A percentile compares a stretch with the other conserved stretches of the same genome.
Conservation (phyloP, 2,113 vertebrate species). For the Tyrannus savana region DNA sequence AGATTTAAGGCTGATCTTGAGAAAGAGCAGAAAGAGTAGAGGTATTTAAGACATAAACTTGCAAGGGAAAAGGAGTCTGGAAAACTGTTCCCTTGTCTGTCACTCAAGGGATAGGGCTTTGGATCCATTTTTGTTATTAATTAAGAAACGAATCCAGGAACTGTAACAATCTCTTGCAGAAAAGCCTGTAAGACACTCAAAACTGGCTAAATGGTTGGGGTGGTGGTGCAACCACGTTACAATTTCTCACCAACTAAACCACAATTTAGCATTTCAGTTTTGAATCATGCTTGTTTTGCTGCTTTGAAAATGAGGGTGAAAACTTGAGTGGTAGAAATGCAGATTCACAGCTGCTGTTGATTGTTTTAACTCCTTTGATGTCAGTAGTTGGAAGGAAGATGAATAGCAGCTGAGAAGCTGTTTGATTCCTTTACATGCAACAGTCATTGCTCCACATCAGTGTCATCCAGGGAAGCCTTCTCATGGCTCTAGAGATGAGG, state of each 20-base stretch:
- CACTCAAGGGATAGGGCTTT: not conserved
- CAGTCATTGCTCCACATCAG: not conserved
- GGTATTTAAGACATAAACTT: not conserved
- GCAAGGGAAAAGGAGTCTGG: not conserved
- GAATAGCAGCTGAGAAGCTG: slow-evolving; percentile 10
- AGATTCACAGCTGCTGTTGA: slow-evolving; percentile 54
- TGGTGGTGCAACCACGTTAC: not conserved
- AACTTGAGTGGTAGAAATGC: not conserved
- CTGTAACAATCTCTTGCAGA: not conserved
- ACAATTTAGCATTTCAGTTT: not conserved
- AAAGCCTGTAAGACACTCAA: not conserved
- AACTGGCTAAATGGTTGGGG: not conserved
- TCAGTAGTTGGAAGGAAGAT: slow-evolving; percentile 32
- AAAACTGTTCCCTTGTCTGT: not conserved
- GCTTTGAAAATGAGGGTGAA: slow-evolving; percentile 15
- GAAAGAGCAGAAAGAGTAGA: not conserved
- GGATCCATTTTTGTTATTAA: not conserved
- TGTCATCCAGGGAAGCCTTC: not conserved
- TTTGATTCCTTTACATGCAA: not conserved
- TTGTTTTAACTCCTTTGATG: slow-evolving; percentile 48
- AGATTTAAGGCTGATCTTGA: not conserved
- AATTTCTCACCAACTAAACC: slow-evolving; percentile 2
- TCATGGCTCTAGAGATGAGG: not conserved
- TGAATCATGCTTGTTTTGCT: slow-evolving; percentile 2
- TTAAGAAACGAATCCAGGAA: not conserved